phyloP scores from a whole-genome alignment of 2,888 invertebrate genomes.

The Xestia sexstrigata region DNA sequence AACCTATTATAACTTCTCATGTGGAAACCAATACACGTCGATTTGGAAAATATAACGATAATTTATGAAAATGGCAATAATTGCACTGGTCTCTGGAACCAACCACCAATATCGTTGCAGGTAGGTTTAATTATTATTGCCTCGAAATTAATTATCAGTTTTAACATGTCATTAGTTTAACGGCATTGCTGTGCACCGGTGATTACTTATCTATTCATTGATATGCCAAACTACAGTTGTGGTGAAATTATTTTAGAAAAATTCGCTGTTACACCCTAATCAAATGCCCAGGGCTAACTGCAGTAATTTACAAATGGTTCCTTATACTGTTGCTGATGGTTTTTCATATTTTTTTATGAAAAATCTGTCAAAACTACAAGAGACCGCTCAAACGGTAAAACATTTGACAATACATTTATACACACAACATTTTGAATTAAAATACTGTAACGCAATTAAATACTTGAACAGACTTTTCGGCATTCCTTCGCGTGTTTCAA shows the following conservation, averaged over 20 bases:
- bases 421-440: too few relatives aligned
- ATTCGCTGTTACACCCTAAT: too few relatives aligned
- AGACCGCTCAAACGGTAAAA: too few relatives aligned
- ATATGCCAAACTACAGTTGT: not conserved
- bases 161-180: slow-evolving; percentile 5
- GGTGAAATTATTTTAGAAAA: too few relatives aligned
- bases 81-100: not conserved
- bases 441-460: too few relatives aligned
- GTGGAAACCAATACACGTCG: too few relatives aligned
- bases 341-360: not conserved
- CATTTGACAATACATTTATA: too few relatives aligned
- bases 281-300: too few relatives aligned
- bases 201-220: not conserved
- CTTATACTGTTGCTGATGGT: not conserved
- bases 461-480: too few relatives aligned
- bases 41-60: not conserved
- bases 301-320: not conserved
- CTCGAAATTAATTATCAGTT: slow-evolving; percentile 21
- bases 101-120: not conserved
- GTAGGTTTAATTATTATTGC: not conserved
- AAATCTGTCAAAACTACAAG: not conserved
- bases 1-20: too few relatives aligned
- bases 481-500: too few relatives aligned
- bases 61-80: not conserved
- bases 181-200: not conserved